phyloP scores from a whole-genome alignment of 1,140 invertebrate genomes.

The Drosophila tsacasi region DNA sequence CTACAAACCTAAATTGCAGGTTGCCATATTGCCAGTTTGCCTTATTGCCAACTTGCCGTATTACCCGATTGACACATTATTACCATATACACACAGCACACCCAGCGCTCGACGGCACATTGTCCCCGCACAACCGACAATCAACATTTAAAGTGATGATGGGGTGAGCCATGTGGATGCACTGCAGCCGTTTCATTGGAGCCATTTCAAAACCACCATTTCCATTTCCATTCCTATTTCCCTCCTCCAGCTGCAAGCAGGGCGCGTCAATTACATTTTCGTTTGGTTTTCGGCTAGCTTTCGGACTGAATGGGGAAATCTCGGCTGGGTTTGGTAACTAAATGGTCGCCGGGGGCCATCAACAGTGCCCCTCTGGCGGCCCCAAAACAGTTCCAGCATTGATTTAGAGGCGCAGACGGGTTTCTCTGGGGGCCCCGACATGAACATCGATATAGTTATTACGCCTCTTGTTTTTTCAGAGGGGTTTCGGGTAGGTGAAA shows the following conservation, averaged over 20 bases:
- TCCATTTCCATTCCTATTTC: neutral
- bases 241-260: slow-evolving; percentile 11
- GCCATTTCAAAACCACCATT: slow-evolving; percentile 5
- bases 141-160: slow-evolving; percentile 50
- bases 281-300: slow-evolving; percentile 24
- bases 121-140: slow-evolving; percentile 18
- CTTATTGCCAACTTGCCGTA: neutral
- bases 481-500: neutral
- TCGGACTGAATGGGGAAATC: slow-evolving; percentile 34
- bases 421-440: neutral
- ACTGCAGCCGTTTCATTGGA: slow-evolving; percentile 2
- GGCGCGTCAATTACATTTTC: slow-evolving; percentile 53
- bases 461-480: slow-evolving; percentile 8
- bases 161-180: neutral
- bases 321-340: slow-evolving; percentile 15
- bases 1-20: neutral
- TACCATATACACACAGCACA: neutral
- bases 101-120: neutral
- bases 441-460: slow-evolving; percentile 53
- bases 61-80: neutral
- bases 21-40: neutral
- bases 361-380: neutral
- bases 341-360: slow-evolving; percentile 11
- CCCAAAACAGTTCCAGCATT: neutral
- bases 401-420: slow-evolving; percentile 16